Conservation (phyloP, 2,113 vertebrate species). For the Pantherophis guttatus region DNA sequence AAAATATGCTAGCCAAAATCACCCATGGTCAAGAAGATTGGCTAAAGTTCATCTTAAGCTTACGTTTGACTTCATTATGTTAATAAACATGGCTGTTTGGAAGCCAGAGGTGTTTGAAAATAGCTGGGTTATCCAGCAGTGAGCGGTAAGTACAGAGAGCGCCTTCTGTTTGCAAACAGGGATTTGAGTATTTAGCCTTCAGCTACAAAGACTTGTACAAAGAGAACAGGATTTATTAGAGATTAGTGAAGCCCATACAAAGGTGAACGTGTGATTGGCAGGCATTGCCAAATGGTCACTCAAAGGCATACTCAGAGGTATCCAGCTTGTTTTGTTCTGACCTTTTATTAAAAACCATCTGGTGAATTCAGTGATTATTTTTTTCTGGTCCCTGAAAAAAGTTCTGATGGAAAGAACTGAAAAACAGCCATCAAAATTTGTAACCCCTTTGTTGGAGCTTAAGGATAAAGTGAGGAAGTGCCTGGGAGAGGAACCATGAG, state of each 20-base stretch:
- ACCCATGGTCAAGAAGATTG: background rate
- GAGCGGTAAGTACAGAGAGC: background rate
- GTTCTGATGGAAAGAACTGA: background rate
- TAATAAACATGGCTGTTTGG: background rate
- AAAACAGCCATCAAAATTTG: background rate
- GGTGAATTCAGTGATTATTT: background rate
- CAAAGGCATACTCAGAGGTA: background rate
- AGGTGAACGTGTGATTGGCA: background rate
- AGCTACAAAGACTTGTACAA: background rate
- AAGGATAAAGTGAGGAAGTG: background rate
- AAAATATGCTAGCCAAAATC: background rate
- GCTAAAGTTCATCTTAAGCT: background rate
- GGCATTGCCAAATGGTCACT: background rate
- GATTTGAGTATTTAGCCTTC: no score
- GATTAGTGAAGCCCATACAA: background rate
- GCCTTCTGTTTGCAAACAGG: background rate
- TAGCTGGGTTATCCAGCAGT: background rate
- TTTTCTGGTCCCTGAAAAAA: background rate
- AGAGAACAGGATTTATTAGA: background rate
- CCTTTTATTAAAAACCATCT: background rate
- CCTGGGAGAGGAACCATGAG: no score
- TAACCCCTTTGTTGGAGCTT: background rate
- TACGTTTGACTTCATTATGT: background rate
- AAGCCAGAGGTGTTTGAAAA: background rate
- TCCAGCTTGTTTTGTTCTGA: background rate